Percentiles rank a stretch among this genome's conserved stretches.
These are phyloP conservation scores for Pithys albifrons DNA, from an alignment of 2,113 vertebrate genomes.

Conservation along the genomic window DNA sequence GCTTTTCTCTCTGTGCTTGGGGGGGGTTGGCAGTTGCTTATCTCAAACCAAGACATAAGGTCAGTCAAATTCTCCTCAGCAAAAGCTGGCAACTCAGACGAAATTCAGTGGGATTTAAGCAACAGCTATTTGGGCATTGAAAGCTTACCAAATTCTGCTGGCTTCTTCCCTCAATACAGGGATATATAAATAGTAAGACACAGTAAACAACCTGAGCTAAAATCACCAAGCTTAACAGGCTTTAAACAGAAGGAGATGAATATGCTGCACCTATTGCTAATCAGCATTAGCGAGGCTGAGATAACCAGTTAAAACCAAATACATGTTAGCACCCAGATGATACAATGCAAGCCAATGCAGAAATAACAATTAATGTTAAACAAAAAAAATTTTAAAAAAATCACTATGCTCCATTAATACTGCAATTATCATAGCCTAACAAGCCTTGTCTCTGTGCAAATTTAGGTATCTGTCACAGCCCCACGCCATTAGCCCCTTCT, in stretches of 20 bases:
- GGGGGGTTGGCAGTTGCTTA: no score
- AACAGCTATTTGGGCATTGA: neutral
- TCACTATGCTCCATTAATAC: neutral
- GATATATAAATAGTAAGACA: neutral
- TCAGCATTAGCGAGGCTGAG: neutral
- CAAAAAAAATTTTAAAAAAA: neutral
- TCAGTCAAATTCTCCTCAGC: slow-evolving; percentile 17
- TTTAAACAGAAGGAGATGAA: neutral
- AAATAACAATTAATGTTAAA: neutral
- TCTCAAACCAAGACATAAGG: no score
- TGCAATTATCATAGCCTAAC: neutral
- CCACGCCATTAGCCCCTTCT: neutral
- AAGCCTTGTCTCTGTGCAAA: neutral
- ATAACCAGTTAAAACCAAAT: neutral
- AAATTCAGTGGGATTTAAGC: slow-evolving; percentile 25
- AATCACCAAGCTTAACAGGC: neutral
- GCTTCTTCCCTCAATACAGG: neutral
- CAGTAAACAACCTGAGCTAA: slow-evolving; percentile 6
- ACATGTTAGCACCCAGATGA: neutral
- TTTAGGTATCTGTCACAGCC: neutral
- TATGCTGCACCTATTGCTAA: neutral
- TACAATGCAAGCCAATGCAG: neutral
- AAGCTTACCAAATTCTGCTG: neutral
- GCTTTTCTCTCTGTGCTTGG: no score
- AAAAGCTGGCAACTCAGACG: slow-evolving; percentile 26